These are phyloP conservation scores for Sarcophaga variegata DNA, from an alignment of 2,888 invertebrate genomes.

Conservation along the genomic window DNA sequence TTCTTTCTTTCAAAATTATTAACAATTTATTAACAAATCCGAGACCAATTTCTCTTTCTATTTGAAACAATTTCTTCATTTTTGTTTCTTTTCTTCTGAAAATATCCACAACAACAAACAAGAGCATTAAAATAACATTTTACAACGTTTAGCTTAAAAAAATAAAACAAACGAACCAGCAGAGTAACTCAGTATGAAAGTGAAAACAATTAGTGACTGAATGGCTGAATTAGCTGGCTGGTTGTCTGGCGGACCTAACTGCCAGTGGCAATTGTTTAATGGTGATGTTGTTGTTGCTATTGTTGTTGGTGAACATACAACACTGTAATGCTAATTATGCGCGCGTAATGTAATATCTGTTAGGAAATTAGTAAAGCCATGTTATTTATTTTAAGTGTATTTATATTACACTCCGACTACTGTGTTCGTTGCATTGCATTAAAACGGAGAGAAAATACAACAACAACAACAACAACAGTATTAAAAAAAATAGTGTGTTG, in stretches of 20 bases:
- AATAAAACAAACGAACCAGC: too few relatives aligned
- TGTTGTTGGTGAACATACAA: neutral
- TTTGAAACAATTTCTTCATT: neutral
- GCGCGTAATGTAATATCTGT: neutral
- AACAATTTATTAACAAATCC: neutral
- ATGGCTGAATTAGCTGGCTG: neutral
- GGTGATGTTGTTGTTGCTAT: too few relatives aligned
- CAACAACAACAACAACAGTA: too few relatives aligned
- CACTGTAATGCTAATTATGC: constrained; percentile 9
- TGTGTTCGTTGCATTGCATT: neutral
- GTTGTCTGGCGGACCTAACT: too few relatives aligned
- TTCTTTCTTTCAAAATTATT: neutral
- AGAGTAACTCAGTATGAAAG: neutral
- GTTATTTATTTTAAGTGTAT: constrained; percentile 9
- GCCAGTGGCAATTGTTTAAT: too few relatives aligned
- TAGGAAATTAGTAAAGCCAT: constrained; percentile 8
- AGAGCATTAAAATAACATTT: neutral
- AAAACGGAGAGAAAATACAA: neutral
- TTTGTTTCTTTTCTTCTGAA: too few relatives aligned
- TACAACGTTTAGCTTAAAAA: neutral
- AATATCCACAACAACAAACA: neutral
- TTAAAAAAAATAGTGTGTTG: too few relatives aligned
- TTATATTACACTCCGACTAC: neutral
- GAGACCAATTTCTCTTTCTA: neutral
- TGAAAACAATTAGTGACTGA: neutral